These are phyloP conservation scores for Dendrophyllia cribrosa DNA, from an alignment of 64 coral and sea anemone genomes.

Conservation along the genomic window DNA sequence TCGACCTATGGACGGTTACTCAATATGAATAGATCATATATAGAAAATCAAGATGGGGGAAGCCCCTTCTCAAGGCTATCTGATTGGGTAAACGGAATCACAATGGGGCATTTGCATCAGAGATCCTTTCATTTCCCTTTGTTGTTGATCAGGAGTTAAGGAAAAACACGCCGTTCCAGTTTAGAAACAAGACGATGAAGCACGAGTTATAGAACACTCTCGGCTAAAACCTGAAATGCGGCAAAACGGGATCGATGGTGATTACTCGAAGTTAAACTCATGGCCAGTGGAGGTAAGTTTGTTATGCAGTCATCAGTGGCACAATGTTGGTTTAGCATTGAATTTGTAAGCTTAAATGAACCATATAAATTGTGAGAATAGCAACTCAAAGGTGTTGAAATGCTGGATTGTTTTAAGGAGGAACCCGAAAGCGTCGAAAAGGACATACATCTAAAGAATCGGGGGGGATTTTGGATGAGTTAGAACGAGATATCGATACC, in stretches of 20 bases:
- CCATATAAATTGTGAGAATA: not conserved
- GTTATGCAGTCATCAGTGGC: not conserved
- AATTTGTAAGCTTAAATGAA: no score
- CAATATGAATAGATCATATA: no score
- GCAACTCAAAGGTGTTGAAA: not conserved
- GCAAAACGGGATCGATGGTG: not conserved
- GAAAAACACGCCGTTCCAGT: no score
- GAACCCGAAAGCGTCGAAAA: not conserved
- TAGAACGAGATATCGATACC: not conserved
- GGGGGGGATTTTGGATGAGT: not conserved
- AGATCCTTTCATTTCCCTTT: no score
- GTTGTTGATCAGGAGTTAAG: no score
- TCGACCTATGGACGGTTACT: no score
- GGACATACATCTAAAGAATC: not conserved
- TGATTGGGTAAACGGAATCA: no score
- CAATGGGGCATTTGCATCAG: no score
- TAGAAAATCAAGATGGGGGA: no score
- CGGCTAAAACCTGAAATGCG: not conserved
- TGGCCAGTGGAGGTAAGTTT: not conserved
- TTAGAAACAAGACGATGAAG: no score
- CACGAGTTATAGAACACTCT: not conserved
- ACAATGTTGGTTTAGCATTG: not conserved
- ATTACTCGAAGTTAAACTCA: not conserved
- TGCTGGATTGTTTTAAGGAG: not conserved
- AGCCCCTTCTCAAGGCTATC: no score